Conservation (phyloP, 2,888 invertebrate species). For the Helobdella robusta region DNA sequence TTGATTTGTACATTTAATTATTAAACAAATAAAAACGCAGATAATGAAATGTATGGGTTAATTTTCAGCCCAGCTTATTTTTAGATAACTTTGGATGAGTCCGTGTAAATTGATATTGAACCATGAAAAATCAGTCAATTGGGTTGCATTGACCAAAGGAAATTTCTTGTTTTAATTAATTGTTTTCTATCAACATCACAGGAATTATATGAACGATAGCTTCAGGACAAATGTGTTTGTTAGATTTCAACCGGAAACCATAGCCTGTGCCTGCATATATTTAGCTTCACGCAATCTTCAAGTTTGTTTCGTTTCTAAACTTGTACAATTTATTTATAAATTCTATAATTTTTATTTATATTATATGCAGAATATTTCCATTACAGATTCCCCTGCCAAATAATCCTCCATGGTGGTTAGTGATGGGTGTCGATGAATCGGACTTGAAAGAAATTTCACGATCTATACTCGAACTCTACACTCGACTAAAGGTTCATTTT, state of each 20-base stretch:
- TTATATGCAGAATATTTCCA: background rate
- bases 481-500: constrained; percentile 63
- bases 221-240: constrained; percentile 91
- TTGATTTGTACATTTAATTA: too few species aligned
- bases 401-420: constrained; percentile 76
- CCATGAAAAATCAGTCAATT: too few species aligned
- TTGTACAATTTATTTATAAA: background rate
- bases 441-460: constrained; percentile 74
- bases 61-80: too few species aligned
- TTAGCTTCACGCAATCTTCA: constrained; percentile 79
- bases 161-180: too few species aligned
- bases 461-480: constrained; percentile 73
- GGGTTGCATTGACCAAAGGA: too few species aligned
- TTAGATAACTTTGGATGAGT: too few species aligned
- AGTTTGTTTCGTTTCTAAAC: constrained; percentile 51
- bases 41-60: too few species aligned
- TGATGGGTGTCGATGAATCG: constrained; percentile 74
- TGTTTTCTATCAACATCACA: constrained; percentile 38
- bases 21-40: too few species aligned
- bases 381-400: constrained; percentile 63
- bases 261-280: constrained; percentile 98
- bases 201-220: constrained; percentile 99
- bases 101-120: too few species aligned
- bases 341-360: background rate
- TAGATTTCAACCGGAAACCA: constrained; percentile 86